These are phyloP conservation scores for Hippoglossus stenolepis DNA, from an alignment of 2,113 vertebrate genomes.

Conservation along the genomic window DNA sequence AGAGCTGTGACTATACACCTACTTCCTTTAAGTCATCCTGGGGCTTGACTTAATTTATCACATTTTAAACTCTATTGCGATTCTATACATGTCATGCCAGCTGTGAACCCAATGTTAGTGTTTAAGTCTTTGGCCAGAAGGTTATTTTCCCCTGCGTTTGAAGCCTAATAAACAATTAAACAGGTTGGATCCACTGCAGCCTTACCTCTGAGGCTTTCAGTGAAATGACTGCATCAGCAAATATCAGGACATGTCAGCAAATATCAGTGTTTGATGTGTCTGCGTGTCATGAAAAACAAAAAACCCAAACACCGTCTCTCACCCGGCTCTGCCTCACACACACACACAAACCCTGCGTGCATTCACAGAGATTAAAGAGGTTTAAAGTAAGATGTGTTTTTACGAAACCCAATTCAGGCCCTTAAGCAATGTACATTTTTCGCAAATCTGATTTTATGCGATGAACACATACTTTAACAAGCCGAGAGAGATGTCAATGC, in stretches of 20 bases:
- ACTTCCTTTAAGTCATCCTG: background rate
- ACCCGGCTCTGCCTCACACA: conserved; percentile 31
- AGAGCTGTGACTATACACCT: background rate
- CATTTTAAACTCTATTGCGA: background rate
- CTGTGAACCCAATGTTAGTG: background rate
- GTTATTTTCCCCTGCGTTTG: conserved; percentile 3
- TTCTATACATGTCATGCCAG: background rate
- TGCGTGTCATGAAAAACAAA: conserved; percentile 16
- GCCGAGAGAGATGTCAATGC: background rate
- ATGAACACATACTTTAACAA: conserved; percentile 22
- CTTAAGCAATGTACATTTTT: conserved; percentile 47
- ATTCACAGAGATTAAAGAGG: conserved; percentile 49
- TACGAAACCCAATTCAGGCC: conserved; percentile 32
- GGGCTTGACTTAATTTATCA: background rate
- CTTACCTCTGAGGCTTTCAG: conserved; percentile 6
- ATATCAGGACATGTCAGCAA: conserved; percentile 38
- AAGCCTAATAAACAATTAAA: conserved; percentile 7
- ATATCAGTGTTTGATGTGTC: conserved; percentile 28
- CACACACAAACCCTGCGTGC: background rate
- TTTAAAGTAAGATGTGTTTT: conserved; percentile 35
- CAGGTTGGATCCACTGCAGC: background rate
- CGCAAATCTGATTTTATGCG: conserved; percentile 59
- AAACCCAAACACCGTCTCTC: conserved; percentile 5
- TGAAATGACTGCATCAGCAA: conserved; percentile 33
- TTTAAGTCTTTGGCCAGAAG: background rate